Conservation (phyloP, 2,888 invertebrate species). For the Perdita meconis region DNA sequence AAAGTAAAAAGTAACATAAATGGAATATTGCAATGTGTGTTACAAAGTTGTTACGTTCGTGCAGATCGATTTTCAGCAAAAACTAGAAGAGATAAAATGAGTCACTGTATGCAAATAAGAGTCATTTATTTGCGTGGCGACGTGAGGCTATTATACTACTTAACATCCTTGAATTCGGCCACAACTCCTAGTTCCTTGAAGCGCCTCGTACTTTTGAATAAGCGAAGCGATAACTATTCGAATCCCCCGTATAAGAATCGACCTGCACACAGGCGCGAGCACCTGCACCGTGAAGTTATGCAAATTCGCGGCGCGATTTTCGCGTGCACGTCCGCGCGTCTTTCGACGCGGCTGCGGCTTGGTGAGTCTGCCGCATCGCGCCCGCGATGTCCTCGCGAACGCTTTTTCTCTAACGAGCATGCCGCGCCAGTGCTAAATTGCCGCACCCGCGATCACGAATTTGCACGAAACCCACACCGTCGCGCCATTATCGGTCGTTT, state of each 20-base stretch:
- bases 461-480: not conserved
- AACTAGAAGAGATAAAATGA: too few species aligned
- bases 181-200: not conserved
- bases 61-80: too few species aligned
- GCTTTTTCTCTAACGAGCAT: conserved; percentile 36
- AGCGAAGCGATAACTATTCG: too few species aligned
- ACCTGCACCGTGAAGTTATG: conserved; percentile 59
- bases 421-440: conserved; percentile 42
- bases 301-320: conserved; percentile 45
- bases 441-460: conserved; percentile 43
- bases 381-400: conserved; percentile 3
- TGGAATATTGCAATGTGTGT: too few species aligned
- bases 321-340: conserved; percentile 35
- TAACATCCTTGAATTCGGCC: not conserved
- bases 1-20: too few species aligned
- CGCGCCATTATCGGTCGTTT: conserved; percentile 37
- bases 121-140: too few species aligned
- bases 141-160: too few species aligned
- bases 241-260: conserved; percentile 4
- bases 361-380: conserved; percentile 33
- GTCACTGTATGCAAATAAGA: too few species aligned
- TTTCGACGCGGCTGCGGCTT: conserved; percentile 21
- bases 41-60: too few species aligned
- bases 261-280: conserved; percentile 23
- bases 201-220: conserved; percentile 9